Evolutionary conservation across 2,797 vertebrate genomes (phyloP).

Genomic region (Antrozous pallidus): DNA sequence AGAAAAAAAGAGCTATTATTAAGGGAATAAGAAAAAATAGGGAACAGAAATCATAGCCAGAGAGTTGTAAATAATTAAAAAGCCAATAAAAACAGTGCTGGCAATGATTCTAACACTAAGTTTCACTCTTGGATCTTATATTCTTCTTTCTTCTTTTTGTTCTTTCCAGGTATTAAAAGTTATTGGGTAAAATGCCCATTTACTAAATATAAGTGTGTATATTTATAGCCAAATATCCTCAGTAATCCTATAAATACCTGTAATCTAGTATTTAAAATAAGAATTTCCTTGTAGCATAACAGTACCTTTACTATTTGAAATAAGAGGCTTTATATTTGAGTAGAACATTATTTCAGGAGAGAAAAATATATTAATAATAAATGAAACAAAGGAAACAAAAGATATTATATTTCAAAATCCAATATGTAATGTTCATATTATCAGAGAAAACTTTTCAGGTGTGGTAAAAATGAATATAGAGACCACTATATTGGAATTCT

Average conservation of each 20-base stretch:
- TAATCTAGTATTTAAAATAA: neutral
- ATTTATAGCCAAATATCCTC: neutral
- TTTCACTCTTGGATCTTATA: neutral
- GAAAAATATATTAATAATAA: neutral
- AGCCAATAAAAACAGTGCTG: constrained; percentile 36
- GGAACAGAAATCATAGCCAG: neutral
- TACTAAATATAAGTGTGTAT: neutral
- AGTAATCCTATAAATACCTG: neutral
- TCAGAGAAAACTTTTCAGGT: neutral
- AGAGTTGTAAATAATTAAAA: constrained; percentile 59
- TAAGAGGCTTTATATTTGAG: neutral
- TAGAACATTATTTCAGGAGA: neutral
- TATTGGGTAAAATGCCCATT: neutral
- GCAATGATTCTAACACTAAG: neutral
- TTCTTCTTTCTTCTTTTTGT: neutral
- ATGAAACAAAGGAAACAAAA: constrained; percentile 6
- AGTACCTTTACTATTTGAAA: neutral
- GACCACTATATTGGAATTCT: neutral
- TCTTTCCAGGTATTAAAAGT: neutral
- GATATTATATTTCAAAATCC: neutral
- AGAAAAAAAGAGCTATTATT: constrained; percentile 28
- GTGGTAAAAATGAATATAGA: neutral
- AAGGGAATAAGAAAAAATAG: neutral
- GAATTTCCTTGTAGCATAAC: neutral
- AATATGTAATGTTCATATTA: neutral